Evolutionary conservation across 2,113 vertebrate genomes (phyloP).

Genomic region (Ptilonorhynchus violaceus): DNA sequence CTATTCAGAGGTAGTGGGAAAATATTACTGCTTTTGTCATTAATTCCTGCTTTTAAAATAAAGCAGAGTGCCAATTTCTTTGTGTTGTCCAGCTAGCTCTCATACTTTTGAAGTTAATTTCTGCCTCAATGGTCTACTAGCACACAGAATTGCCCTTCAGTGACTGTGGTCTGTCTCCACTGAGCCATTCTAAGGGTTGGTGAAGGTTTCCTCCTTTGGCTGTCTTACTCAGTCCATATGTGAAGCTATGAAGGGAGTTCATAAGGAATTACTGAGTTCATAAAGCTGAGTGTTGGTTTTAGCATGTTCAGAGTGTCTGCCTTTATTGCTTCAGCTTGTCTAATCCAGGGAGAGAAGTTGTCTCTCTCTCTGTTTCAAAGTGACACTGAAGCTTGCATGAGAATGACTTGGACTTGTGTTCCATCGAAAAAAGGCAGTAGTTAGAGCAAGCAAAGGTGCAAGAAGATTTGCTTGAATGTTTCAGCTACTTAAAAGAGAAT

Average conservation of each 20-base stretch:
- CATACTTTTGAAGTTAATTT: background rate
- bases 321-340: background rate
- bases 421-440: background rate
- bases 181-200: background rate
- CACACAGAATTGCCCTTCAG: background rate
- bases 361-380: background rate
- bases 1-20: background rate
- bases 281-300: background rate
- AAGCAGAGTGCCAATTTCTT: background rate
- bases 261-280: background rate
- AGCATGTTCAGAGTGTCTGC: background rate
- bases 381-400: background rate
- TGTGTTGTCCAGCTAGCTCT: background rate
- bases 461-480: background rate
- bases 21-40: background rate
- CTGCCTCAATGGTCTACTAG: accelerated
- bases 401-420: background rate
- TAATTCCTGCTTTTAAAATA: background rate
- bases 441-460: background rate
- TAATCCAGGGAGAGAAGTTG: background rate
- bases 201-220: background rate
- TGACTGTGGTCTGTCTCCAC: background rate
- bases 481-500: background rate
- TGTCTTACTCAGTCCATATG: background rate
- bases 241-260: background rate